These are phyloP conservation scores for Myiagra hebetior DNA, from an alignment of 2,113 vertebrate genomes.

Conservation along the genomic window DNA sequence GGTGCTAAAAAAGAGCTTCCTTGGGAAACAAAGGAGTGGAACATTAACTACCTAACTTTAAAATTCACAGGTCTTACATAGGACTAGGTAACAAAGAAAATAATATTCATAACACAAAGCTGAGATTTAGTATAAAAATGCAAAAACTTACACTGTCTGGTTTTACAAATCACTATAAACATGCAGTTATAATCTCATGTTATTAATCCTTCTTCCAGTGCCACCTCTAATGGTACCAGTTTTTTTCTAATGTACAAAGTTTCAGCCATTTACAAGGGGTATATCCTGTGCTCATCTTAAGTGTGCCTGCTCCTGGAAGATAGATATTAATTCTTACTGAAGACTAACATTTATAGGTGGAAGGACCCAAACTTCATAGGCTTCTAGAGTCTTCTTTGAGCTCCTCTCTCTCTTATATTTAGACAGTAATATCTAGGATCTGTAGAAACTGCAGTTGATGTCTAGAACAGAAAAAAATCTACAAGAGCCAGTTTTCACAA, in stretches of 20 bases:
- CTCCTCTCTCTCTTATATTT: not conserved
- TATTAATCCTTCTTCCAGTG: not conserved
- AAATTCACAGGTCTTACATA: slow-evolving; percentile 55
- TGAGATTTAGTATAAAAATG: slow-evolving; percentile 10
- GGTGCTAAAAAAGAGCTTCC: slow-evolving; percentile 23
- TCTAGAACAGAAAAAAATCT: not conserved
- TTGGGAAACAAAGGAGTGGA: not conserved
- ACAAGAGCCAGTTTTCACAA: not conserved
- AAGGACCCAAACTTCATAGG: not conserved
- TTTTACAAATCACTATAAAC: slow-evolving; percentile 49
- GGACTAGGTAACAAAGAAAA: slow-evolving; percentile 61
- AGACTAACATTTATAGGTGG: not conserved
- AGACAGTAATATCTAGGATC: not conserved
- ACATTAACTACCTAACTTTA: slow-evolving; percentile 41
- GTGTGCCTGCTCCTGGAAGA: not conserved
- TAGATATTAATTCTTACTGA: not conserved
- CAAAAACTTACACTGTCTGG: slow-evolving; percentile 18
- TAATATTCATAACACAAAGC: slow-evolving; percentile 28
- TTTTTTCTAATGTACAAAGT: not conserved
- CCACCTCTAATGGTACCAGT: not conserved
- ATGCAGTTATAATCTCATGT: not conserved
- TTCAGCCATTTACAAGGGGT: not conserved
- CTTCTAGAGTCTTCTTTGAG: not conserved
- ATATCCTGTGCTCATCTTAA: not conserved
- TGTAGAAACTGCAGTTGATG: not conserved